These are phyloP conservation scores for Phrynocephalus vlangalii DNA, from an alignment of 2,797 vertebrate genomes.

Conservation along the genomic window DNA sequence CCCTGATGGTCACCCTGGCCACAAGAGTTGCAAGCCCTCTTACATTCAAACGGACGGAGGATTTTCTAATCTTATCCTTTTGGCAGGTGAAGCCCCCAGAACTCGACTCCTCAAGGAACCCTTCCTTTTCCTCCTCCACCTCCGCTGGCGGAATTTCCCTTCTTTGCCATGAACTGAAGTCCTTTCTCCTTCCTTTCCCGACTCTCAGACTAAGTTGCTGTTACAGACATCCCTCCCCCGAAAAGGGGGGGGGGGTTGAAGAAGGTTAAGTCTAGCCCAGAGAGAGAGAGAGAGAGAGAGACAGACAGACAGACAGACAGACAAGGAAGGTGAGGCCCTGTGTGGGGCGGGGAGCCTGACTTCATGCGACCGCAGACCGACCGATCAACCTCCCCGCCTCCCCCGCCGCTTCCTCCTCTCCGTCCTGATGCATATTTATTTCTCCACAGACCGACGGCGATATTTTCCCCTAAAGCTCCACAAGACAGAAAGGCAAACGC, in stretches of 20 bases:
- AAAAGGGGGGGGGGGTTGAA: neutral
- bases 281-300: neutral
- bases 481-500: no score
- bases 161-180: neutral
- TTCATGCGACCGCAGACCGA: neutral
- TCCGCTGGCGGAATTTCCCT: neutral
- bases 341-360: neutral
- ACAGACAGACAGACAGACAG: neutral
- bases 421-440: neutral
- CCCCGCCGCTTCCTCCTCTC: neutral
- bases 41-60: no score
- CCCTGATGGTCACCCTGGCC: no score
- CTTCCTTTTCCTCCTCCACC: neutral
- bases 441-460: no score
- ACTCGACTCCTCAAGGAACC: neutral
- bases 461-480: no score
- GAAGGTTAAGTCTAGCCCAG: conserved; percentile 43
- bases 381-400: neutral
- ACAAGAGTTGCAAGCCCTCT: neutral
- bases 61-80: neutral
- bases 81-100: neutral
- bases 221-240: conserved; percentile 28
- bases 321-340: neutral
- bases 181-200: neutral
- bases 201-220: conserved; percentile 21